Base-by-base conservation (phyloP, 2,888 invertebrate genomes). In the Cheilosia urbana region DNA sequence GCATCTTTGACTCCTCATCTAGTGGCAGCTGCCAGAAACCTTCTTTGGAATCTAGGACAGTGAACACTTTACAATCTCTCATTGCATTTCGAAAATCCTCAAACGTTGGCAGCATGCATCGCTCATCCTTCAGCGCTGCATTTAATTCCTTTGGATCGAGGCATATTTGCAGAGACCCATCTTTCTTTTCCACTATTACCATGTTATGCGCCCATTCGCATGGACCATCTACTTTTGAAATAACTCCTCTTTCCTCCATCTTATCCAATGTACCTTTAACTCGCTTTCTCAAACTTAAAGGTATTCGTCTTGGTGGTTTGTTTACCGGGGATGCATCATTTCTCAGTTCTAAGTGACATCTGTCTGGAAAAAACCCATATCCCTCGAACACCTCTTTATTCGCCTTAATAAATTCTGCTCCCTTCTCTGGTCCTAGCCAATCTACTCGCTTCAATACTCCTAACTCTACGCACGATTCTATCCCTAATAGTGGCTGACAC, bases 211-310 rank as follows among this genome's bases (percentile, higher is more conserved):
- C 37, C 80, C 80, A 80, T n/a, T 80, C 80, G 21, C 47, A 51
- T 17, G 68, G 68, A 2, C 30, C 45, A 13, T 68, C 68, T 4
- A 55, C 55, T 42, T 60, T 76, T 1, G 53, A 4, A 37, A 88
- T 87, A 13, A 87, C 87, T 42, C 69, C 81, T 68, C 51, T 63
- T 80, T 73, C 69, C 76, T 84, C 87, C 78, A 65, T 87, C 27
- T 77, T 47, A 30, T 77, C 34, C 63, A 88, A 62, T 24, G 40
- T 69, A 63, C 78, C 49, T 75, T 87, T 49, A 88, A 73, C 40
- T 73, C 77, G 34, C 68, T 75, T 37, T 30, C 62, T 19, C 19
- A 89, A 57, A 21, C 85, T 53, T 9, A 34, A 34, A 34, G 34
- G 34, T 30, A 30, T 30, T 30, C 30, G 30, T 30, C 30, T 30